Conservation (phyloP, 2,888 invertebrate species). For the Buathra laborator region DNA sequence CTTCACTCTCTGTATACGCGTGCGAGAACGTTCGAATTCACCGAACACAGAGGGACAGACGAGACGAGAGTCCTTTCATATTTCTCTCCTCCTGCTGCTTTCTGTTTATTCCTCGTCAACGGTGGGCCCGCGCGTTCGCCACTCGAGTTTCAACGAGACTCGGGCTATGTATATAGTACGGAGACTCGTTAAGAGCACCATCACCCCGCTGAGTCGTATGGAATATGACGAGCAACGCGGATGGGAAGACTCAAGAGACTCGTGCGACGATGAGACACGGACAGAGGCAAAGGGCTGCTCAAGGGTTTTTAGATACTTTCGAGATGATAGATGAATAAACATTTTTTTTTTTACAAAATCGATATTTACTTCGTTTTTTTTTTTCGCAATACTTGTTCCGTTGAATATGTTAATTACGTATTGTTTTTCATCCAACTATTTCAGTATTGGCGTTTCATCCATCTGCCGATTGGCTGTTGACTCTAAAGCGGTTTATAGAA, state of each 20-base stretch:
- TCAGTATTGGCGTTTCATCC: no score
- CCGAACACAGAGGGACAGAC: slow-evolving; percentile 43
- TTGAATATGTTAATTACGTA: background rate
- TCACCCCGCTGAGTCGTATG: slow-evolving; percentile 17
- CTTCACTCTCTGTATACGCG: slow-evolving; percentile 42
- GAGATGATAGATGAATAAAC: slow-evolving; percentile 1
- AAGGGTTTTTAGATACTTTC: slow-evolving; percentile 28
- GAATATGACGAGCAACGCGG: slow-evolving; percentile 5
- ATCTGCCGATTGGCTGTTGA: no score
- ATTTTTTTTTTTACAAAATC: background rate
- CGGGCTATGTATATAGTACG: slow-evolving; percentile 21
- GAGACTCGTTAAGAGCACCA: slow-evolving; percentile 48
- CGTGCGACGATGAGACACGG: background rate
- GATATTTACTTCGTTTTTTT: no score
- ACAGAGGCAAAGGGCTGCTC: slow-evolving; percentile 15
- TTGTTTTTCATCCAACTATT: no score
- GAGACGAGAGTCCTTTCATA: slow-evolving; percentile 58
- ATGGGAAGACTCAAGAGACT: background rate
- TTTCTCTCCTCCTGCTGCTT: slow-evolving; percentile 11
- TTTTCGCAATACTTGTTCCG: background rate
- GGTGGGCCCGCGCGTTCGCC: slow-evolving; percentile 23
- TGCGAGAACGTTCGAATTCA: slow-evolving; percentile 45
- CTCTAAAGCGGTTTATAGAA: no score
- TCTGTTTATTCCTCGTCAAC: slow-evolving; percentile 51
- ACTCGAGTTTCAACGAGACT: slow-evolving; percentile 63